Conservation (phyloP, 2,797 vertebrate genomes). For the Carapus acus region DNA sequence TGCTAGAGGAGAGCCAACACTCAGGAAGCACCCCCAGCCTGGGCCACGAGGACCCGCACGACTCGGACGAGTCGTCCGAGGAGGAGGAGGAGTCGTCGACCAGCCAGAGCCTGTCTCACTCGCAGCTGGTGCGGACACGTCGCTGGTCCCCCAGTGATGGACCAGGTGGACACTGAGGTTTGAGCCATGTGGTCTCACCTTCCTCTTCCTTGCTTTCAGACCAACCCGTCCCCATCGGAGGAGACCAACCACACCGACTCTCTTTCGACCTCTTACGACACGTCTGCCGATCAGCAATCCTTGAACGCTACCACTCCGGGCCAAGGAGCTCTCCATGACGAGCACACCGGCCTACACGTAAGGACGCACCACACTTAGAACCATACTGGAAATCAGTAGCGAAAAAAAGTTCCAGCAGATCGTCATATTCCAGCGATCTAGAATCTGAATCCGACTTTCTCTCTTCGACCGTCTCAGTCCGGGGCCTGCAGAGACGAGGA, state of each 20-base stretch:
- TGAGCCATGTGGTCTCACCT: background rate
- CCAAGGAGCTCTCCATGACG: slow-evolving; percentile 68
- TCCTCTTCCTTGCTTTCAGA: slow-evolving; percentile 68
- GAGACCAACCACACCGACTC: slow-evolving; percentile 88
- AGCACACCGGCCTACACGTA: slow-evolving; percentile 52
- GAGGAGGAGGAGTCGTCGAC: slow-evolving; percentile 89
- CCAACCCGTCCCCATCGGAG: slow-evolving; percentile 92
- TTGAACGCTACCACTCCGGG: slow-evolving; percentile 78
- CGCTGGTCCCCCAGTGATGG: slow-evolving; percentile 31
- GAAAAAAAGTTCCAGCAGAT: too few relatives aligned
- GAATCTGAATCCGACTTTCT: too few relatives aligned
- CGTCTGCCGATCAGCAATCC: slow-evolving; percentile 78
- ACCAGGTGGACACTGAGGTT: background rate
- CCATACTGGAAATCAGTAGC: too few relatives aligned
- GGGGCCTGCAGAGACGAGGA: slow-evolving; percentile 81
- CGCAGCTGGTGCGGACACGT: slow-evolving; percentile 77
- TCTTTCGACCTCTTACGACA: slow-evolving; percentile 83
- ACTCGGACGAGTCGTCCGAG: slow-evolving; percentile 92
- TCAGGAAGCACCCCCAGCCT: slow-evolving; percentile 92
- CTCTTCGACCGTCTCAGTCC: slow-evolving; percentile 68
- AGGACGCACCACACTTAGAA: too few relatives aligned
- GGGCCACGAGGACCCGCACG: slow-evolving; percentile 81
- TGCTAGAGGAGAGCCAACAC: slow-evolving; percentile 91
- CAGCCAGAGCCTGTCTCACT: slow-evolving; percentile 91
- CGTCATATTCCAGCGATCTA: too few relatives aligned